These are phyloP conservation scores for Danionella cerebrum DNA, from an alignment of 2,113 vertebrate genomes.

Conservation along the genomic window DNA sequence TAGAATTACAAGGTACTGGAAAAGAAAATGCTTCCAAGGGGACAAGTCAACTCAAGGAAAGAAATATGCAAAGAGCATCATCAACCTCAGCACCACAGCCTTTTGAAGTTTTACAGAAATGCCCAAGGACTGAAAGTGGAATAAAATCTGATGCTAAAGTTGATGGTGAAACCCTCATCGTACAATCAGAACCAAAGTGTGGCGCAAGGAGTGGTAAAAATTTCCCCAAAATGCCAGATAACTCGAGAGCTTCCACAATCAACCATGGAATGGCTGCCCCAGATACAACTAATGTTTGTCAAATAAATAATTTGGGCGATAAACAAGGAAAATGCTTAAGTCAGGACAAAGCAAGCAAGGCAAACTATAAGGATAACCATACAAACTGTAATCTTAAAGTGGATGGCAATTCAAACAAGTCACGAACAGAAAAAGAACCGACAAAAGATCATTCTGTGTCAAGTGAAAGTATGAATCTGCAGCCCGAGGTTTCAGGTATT, in stretches of 20 bases:
- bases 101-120: background rate
- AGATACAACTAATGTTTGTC: background rate
- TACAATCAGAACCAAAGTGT: background rate
- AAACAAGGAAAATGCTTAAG: constrained; percentile 44
- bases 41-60: background rate
- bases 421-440: constrained; percentile 54
- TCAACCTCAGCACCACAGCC: background rate
- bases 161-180: background rate
- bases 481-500: constrained; percentile 48
- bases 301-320: background rate
- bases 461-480: constrained; percentile 39
- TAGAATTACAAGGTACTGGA: background rate
- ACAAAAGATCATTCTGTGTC: constrained; percentile 59
- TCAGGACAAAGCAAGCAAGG: background rate
- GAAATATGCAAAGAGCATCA: background rate
- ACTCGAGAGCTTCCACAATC: background rate
- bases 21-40: background rate
- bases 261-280: background rate
- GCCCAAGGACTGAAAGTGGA: constrained; percentile 1
- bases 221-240: background rate
- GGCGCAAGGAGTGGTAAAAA: background rate
- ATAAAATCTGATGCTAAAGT: background rate
- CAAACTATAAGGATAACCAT: constrained; percentile 2
- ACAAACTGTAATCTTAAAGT: background rate
- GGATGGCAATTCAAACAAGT: constrained; percentile 28